Evolutionary conservation across 2,113 vertebrate species (phyloP).

Genomic region (Coptodon rendalli): DNA sequence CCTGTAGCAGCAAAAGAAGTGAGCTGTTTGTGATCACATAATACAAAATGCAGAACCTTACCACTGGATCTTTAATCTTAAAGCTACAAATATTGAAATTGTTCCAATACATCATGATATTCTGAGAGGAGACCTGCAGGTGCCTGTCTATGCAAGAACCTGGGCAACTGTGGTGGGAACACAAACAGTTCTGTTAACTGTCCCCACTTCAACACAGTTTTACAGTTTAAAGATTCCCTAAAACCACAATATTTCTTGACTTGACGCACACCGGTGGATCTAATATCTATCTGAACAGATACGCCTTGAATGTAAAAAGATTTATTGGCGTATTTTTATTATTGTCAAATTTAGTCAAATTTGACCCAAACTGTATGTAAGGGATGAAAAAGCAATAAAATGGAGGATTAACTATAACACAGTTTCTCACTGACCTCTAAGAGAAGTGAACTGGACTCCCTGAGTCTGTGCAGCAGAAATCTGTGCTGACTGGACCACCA

Average conservation of each 20-base stretch:
- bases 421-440: not conserved
- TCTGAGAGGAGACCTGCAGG: not conserved
- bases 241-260: not conserved
- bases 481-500: constrained; percentile 24
- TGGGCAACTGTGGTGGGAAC: not conserved
- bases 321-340: not conserved
- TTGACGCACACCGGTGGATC: not conserved
- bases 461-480: not conserved
- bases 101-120: not conserved
- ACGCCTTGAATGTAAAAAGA: not conserved
- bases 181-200: not conserved
- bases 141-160: not conserved
- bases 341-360: not conserved
- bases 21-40: not conserved
- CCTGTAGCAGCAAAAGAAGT: not conserved
- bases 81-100: not conserved
- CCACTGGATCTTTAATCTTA: not conserved
- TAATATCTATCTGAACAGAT: not conserved
- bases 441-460: constrained; percentile 26
- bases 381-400: not conserved
- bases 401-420: not conserved
- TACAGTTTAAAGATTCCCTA: not conserved
- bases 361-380: not conserved
- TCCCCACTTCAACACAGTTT: not conserved
- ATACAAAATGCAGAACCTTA: not conserved